Evolutionary conservation across 2,888 invertebrate species (phyloP).

Genomic region (Cenopis cana): DNA sequence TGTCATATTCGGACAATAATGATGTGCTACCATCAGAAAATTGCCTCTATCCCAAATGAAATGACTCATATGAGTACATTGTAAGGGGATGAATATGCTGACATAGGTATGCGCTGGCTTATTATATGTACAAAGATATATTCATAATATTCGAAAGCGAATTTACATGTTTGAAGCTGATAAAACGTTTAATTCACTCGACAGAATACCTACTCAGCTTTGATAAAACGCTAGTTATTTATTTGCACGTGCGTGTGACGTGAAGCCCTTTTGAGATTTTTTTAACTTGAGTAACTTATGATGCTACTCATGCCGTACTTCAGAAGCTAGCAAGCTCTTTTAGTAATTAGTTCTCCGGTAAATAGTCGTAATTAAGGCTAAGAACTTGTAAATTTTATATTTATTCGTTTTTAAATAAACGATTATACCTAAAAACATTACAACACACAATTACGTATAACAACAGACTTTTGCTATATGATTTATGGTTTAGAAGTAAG

Average conservation of each 20-base stretch:
- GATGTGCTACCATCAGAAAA: conserved; percentile 61
- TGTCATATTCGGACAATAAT: conserved; percentile 67
- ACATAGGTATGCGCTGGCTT: conserved; percentile 46
- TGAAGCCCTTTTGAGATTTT: conserved; percentile 14
- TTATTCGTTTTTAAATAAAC: neutral
- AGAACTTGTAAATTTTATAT: neutral
- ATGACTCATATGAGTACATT: conserved; percentile 53
- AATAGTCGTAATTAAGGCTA: neutral
- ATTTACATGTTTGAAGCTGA: conserved; percentile 39
- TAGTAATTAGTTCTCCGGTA: conserved; percentile 19
- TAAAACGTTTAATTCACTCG: conserved; percentile 28
- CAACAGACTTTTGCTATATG: neutral
- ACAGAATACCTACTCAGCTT: conserved; percentile 25
- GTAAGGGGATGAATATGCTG: conserved; percentile 50
- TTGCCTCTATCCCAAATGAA: conserved; percentile 63
- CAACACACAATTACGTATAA: neutral
- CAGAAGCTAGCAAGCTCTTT: neutral
- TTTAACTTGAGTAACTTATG: conserved; percentile 13
- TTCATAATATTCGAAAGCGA: conserved; percentile 28
- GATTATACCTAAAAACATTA: neutral
- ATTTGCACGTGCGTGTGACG: conserved; percentile 26
- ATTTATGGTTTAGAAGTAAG: neutral
- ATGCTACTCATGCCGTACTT: conserved; percentile 23
- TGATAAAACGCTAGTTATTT: conserved; percentile 34
- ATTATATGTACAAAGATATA: conserved; percentile 9